Evolutionary conservation across 1,140 invertebrate genomes (phyloP), one percentile per base, ranked within the genome.

Genomic region (Halesus radiatus): DNA sequence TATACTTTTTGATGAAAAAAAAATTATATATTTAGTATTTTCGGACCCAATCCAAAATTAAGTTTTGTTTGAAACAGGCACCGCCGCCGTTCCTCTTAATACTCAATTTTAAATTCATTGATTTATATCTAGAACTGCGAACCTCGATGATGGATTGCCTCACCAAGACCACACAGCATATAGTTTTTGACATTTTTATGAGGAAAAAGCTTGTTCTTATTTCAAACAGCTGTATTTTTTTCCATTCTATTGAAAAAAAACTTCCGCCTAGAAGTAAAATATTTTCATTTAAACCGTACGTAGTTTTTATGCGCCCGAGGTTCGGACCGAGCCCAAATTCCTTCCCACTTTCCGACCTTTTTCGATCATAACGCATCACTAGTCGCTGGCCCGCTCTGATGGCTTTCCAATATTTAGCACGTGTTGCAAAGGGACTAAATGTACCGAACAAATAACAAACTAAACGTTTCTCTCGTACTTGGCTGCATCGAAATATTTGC

Each of bases 321-420:
- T 7, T 60, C 16, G 20, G 56, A 60, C 56, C 18, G 56, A 60
- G 18, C 20, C 3, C 56, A 18, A 13, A 18, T 18, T 18, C 18
- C n/a, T 66, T 52, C 45, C 26, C 68, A 53, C 29, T 53, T 72
- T 72, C 18, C 45, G 68, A 72, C 68, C 68, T 72, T 72, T 72
- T 72, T 72, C 68, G 50, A 72, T 53, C 45, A 23, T 72, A 72
- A 26, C 68, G 68, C 68, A 72, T 26, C 68, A 53, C 15, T 16
- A 22, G 50, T 22, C 68, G 5, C 62, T 20, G 26, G 37, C 15
- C 22, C 68, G 68, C 68, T 72, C 68, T 53, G 68, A 53, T 53
- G 68, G 26, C 8, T 72, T 72, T 72, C 68, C 68, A 72, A 72
- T 72, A 72, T 52, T 72, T 52, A 72, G 68, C 68, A 72, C 68